Percentiles rank a stretch among this genome's conserved stretches.
Evolutionary conservation across 2,797 vertebrate genomes (phyloP).

Genomic region (Threskiornis aethiopicus): DNA sequence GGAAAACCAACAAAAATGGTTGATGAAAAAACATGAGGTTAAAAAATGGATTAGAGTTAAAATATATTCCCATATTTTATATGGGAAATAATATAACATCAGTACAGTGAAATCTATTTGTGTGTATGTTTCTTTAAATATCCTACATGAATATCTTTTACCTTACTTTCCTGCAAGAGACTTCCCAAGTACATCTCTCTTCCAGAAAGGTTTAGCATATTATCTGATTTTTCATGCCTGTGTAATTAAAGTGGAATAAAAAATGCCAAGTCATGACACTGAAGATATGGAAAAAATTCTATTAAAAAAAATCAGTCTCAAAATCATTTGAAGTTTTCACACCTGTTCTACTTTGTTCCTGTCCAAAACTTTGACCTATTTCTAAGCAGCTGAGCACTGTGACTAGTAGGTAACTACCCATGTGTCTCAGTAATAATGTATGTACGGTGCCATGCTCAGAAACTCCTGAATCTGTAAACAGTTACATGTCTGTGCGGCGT

Average conservation of each 20-base stretch:
- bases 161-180: background rate
- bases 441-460: background rate
- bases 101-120: background rate
- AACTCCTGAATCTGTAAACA: background rate
- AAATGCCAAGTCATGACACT: background rate
- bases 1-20: background rate
- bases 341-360: background rate
- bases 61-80: background rate
- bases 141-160: background rate
- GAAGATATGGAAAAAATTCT: background rate
- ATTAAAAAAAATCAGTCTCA: background rate
- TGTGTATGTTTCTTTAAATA: background rate
- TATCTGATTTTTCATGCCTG: conserved; percentile 15
- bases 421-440: background rate
- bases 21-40: background rate
- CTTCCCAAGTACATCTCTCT: background rate
- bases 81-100: background rate
- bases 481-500: background rate
- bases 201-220: conserved; percentile 9
- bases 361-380: background rate
- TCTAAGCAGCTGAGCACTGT: background rate
- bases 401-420: background rate
- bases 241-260: background rate
- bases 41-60: background rate
- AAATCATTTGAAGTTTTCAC: conserved; percentile 19